Evolutionary conservation across 2,797 vertebrate genomes (phyloP), one percentile per base, ranked within the genome.

Genomic region (Enteromius viviparus): DNA sequence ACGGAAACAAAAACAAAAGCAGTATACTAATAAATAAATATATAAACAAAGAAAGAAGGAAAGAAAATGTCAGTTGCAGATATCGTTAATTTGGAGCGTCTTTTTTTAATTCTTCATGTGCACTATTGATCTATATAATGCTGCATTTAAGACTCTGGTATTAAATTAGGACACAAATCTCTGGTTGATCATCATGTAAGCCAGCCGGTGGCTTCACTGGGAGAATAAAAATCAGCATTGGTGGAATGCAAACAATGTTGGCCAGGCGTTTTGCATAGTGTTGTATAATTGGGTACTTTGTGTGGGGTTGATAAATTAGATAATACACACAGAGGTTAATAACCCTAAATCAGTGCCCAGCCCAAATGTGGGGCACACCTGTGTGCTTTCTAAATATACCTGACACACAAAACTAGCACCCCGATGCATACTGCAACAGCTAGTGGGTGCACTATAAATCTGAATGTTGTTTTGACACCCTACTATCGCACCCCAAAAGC

Each of bases 371-470:
- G 82, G 78, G 70, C 85, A 81, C 82, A 86, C 85, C 85, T 84
- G 85, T 86, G 79, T 49, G 85, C 85, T 81, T 81, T 84, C 85
- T 84, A 84, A 84, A 86, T 86, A 81, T 84, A 86, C n/a, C 58
- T 76, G 78, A 84, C 78, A 86, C 72, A 81, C n/a, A 76, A 81
- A 64, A 66, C 78, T 19, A 65, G 55, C 53, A 69, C 72, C 17
- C 40, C 26, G 17, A 77, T 76, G 70, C 65, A 60, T 55, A 19
- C 34, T 72, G 21, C 23, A 17, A 29, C 60, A 82, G 60, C 34
- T 76, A 76, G 75, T 60, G 68, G 37, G 21, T 10, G 37, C 26
- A 29, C 26, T 53, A 51, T 58, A 75, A 51, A 70, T 76, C 26
- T 40, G 19, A 23, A 45, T 42, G 45, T 7, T 66, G 70, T 26